These are phyloP conservation scores for Philopotamus ludificatus DNA, from an alignment of 1,140 invertebrate genomes.

Conservation along the genomic window DNA sequence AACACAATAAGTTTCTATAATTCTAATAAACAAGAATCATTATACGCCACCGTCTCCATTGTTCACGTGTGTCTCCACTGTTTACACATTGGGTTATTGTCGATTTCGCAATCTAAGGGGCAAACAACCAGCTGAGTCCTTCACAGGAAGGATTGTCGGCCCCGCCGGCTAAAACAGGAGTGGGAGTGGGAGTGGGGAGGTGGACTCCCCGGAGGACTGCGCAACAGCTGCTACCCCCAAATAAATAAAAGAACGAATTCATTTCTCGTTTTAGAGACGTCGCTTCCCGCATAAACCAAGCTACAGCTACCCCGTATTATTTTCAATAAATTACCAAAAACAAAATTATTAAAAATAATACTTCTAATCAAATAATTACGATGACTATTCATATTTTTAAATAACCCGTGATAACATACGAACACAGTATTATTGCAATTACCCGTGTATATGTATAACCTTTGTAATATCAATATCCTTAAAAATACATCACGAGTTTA, in stretches of 20 bases:
- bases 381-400: too few relatives aligned
- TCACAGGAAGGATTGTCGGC: conserved; percentile 7
- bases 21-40: too few relatives aligned
- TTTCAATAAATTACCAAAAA: too few relatives aligned
- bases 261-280: conserved; percentile 21
- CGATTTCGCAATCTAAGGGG: conserved; percentile 3
- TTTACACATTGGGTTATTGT: neutral
- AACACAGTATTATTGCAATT: too few relatives aligned
- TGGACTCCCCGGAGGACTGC: neutral
- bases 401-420: too few relatives aligned
- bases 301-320: too few relatives aligned
- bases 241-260: conserved; percentile 26
- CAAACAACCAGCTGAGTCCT: conserved; percentile 8
- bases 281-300: conserved; percentile 6
- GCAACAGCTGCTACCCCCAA: conserved; percentile 18
- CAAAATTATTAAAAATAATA: too few relatives aligned
- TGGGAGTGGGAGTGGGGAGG: neutral
- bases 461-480: neutral
- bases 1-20: too few relatives aligned
- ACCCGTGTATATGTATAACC: neutral
- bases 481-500: neutral
- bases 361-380: too few relatives aligned
- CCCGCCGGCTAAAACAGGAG: neutral
- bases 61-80: neutral
- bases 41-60: too few relatives aligned